phyloP scores from a whole-genome alignment of 2,888 invertebrate genomes.

The Ochropleura leucogaster region DNA sequence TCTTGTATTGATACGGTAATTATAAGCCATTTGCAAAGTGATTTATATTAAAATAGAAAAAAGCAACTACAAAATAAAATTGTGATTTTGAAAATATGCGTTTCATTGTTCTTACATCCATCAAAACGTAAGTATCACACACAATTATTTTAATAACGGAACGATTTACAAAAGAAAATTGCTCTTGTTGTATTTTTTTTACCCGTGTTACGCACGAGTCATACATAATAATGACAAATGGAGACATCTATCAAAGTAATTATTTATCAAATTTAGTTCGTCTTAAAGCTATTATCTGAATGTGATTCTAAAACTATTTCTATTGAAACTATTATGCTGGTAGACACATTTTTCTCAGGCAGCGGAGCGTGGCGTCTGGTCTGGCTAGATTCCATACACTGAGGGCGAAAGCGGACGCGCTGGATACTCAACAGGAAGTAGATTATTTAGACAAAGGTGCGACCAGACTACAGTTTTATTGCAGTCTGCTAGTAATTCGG shows the following conservation, averaged over 20 bases:
- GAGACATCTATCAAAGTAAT: constrained; percentile 49
- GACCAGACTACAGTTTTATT: constrained; percentile 60
- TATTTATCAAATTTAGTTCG: constrained; percentile 42
- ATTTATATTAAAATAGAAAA: neutral
- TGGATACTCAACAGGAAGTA: constrained; percentile 67
- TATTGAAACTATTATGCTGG: constrained; percentile 64
- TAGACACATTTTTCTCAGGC: constrained; percentile 87
- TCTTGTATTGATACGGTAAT: neutral
- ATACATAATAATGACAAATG: constrained; percentile 38
- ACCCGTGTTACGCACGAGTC: constrained; percentile 24
- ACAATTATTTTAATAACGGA: constrained; percentile 32
- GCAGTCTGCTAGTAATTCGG: constrained; percentile 34
- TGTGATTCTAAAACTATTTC: constrained; percentile 60
- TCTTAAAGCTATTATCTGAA: constrained; percentile 48
- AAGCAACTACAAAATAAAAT: constrained; percentile 6
- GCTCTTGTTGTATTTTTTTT: constrained; percentile 6
- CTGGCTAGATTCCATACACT: constrained; percentile 73
- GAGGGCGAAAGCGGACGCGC: constrained; percentile 74
- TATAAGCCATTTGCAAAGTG: neutral
- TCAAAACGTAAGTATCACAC: constrained; percentile 6
- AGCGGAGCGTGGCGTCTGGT: constrained; percentile 82
- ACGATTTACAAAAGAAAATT: constrained; percentile 11
- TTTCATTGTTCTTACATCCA: neutral
- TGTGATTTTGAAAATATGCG: neutral
- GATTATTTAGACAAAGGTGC: constrained; percentile 65